Evolutionary conservation across 1,140 invertebrate genomes (phyloP).

Genomic region (Tenebrio molitor): DNA sequence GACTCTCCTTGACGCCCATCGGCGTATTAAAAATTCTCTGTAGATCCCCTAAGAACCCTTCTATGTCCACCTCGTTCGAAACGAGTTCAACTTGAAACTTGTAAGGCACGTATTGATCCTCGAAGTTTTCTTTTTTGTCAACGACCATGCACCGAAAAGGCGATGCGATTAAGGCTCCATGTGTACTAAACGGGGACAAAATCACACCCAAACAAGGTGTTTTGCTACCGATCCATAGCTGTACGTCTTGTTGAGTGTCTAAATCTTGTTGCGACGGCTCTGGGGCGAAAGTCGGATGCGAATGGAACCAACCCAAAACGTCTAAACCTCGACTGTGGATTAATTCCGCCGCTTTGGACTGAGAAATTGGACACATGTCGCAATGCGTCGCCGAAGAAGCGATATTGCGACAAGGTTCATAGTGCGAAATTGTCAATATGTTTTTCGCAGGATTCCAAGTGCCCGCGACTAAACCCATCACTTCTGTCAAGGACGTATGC

Average conservation of each 20-base stretch:
- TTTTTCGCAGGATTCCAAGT: constrained; percentile 61
- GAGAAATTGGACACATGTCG: constrained; percentile 78
- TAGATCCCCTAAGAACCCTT: constrained; percentile 54
- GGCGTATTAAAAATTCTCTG: constrained; percentile 46
- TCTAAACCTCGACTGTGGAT: constrained; percentile 68
- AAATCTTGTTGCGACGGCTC: constrained; percentile 75
- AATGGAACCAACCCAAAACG: constrained; percentile 78
- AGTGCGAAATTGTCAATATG: constrained; percentile 67
- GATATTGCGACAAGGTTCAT: constrained; percentile 72
- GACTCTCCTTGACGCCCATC: constrained; percentile 41
- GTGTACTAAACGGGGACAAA: constrained; percentile 69
- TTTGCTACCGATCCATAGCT: constrained; percentile 71
- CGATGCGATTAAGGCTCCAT: constrained; percentile 62
- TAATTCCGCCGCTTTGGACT: constrained; percentile 70
- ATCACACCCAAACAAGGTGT: constrained; percentile 74
- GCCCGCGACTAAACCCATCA: constrained; percentile 81
- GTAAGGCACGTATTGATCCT: constrained; percentile 62
- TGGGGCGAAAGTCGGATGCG: constrained; percentile 75
- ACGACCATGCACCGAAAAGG: constrained; percentile 64
- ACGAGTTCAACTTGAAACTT: constrained; percentile 63
- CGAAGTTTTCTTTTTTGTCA: constrained; percentile 58
- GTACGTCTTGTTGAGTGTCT: constrained; percentile 72
- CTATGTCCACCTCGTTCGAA: constrained; percentile 51
- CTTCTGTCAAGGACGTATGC: constrained; percentile 76
- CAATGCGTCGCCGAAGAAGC: constrained; percentile 76